A percentile compares a stretch with the other conserved stretches of the same genome.
Evolutionary conservation across 2,113 vertebrate species (phyloP).

Genomic region (Cisticola juncidis): DNA sequence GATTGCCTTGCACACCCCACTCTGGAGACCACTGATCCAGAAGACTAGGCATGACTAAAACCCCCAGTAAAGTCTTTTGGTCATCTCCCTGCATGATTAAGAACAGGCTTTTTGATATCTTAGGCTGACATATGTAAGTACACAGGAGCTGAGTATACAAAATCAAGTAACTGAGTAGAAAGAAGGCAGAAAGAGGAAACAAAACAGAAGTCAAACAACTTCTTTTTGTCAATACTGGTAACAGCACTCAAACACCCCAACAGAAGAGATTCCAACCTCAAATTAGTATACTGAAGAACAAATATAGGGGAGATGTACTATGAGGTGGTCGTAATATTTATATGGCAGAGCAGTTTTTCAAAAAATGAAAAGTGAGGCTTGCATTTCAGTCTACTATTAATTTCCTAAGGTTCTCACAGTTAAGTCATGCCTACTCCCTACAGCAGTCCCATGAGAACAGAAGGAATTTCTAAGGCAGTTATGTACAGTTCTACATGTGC

Average conservation of each 20-base stretch:
- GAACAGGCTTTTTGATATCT: background rate
- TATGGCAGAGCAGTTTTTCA: background rate
- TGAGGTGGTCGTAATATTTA: background rate
- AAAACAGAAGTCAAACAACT: background rate
- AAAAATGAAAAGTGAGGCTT: background rate
- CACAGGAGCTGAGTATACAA: background rate
- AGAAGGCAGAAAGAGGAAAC: background rate
- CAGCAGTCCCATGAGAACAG: background rate
- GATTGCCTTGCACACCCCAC: background rate
- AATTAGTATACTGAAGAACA: background rate
- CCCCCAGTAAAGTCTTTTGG: background rate
- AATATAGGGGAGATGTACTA: background rate
- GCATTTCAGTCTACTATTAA: background rate
- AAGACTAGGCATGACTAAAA: background rate
- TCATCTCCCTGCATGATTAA: background rate
- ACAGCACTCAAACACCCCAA: background rate
- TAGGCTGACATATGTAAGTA: background rate
- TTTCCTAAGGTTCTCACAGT: background rate
- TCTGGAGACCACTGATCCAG: background rate
- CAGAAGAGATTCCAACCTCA: background rate
- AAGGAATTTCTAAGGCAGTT: background rate
- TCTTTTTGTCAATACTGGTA: background rate
- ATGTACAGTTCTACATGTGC: background rate
- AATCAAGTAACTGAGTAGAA: background rate
- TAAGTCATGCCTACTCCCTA: background rate